Evolutionary conservation across 2,797 vertebrate species (phyloP).

Genomic region (Diglossa cyanea): DNA sequence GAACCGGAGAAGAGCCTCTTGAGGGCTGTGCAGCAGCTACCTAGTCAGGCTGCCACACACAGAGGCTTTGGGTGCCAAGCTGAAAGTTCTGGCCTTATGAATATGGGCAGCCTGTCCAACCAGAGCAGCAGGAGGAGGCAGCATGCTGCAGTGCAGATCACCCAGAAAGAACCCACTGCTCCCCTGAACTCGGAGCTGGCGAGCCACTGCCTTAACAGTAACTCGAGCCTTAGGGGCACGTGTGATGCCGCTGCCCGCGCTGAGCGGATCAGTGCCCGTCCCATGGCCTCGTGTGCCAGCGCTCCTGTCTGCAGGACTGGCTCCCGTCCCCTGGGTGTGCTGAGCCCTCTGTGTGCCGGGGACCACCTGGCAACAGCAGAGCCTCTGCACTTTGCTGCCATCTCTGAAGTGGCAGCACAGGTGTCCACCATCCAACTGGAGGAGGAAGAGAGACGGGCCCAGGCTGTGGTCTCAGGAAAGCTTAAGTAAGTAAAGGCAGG

Average conservation of each 20-base stretch:
- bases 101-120: slow-evolving; percentile 31
- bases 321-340: not conserved
- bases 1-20: slow-evolving; percentile 55
- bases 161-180: not conserved
- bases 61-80: not conserved
- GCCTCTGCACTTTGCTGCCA: slow-evolving; percentile 8
- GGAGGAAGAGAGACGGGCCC: slow-evolving; percentile 39
- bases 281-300: not conserved
- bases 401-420: slow-evolving; percentile 80
- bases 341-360: not conserved
- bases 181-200: not conserved
- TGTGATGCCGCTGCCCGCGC: not conserved
- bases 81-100: slow-evolving; percentile 65
- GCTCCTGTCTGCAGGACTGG: not conserved
- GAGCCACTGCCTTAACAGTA: not conserved
- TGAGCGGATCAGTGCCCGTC: slow-evolving; percentile 4
- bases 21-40: slow-evolving; percentile 64
- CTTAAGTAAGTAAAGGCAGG: slow-evolving; percentile 47
- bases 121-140: slow-evolving; percentile 45
- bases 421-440: slow-evolving; percentile 86
- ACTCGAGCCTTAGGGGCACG: not conserved
- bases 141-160: not conserved
- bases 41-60: not conserved
- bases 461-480: not conserved
- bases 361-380: slow-evolving; percentile 10